Base-by-base conservation (phyloP, 64 coral and sea anemone genomes). In the Pocillopora verrucosa region DNA sequence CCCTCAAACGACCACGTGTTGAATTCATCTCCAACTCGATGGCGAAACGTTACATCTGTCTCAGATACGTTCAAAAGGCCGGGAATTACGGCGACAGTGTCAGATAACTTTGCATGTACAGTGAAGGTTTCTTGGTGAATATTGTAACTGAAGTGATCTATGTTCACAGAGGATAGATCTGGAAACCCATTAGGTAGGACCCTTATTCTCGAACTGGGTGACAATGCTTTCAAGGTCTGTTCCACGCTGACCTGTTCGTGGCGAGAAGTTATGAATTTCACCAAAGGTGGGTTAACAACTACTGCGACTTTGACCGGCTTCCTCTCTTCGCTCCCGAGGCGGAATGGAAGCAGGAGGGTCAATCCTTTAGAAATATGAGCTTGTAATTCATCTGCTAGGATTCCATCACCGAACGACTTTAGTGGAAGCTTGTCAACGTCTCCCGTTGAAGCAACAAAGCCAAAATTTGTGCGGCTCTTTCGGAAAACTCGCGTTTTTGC, bases 371-470 rank as follows among this genome's bases (percentile, higher is more conserved):
- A 99, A 56, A 99, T 95, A 34, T 95, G 94, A 9, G 97, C 95
- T 16, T 93, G 94, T 13, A 99, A 72, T 58, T 99, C 90, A 26
- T 90, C 80, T 19, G 94, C 79, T 16, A 99, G 74, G 62, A 95
- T 95, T 3, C 97, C 97, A 22, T 85, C 91, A 10, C 97, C 94
- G 41, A 99, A 99, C 1, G 94, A 95, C 30, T 88, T 95, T n/a
- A 99, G 65, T 4, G 88, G 93, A 12, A 99, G 85, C 51, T 95
- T 93, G 57, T 99, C 93, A 5, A 99, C 92, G 30, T 89, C 94
- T 57, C 82, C 97, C 41, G 97, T 95, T 0, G 97, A 99, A 34
- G 97, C 97, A 59, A 95, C 97, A 74, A 99, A 99, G 61, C 97
- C 97, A 56, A 99, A 99, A 10, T 93, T 87, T 12, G 93, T 95